Evolutionary conservation across 2,888 invertebrate genomes (phyloP).

Genomic region (Nebria salina): DNA sequence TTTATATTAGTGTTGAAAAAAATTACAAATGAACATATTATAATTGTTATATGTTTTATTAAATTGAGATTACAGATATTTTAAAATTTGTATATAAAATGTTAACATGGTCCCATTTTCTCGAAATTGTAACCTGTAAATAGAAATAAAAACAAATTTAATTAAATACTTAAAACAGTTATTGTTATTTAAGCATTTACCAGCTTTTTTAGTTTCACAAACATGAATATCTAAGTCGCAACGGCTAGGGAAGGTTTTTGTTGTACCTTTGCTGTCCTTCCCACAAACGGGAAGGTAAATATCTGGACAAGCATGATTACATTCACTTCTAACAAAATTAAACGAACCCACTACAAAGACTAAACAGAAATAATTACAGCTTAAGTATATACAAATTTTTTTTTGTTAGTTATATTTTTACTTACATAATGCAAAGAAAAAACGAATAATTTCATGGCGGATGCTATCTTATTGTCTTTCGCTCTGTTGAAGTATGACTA

Average conservation of each 20-base stretch:
- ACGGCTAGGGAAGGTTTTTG: background rate
- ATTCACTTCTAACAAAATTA: background rate
- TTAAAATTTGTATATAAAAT: background rate
- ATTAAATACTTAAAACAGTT: no score
- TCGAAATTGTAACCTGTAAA: background rate
- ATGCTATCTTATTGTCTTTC: background rate
- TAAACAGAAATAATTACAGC: background rate
- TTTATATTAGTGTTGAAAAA: no score
- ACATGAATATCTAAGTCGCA: background rate
- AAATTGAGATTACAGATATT: background rate
- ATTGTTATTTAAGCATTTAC: background rate
- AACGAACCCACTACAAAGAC: background rate
- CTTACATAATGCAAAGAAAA: background rate
- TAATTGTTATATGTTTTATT: background rate
- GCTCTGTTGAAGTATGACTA: background rate
- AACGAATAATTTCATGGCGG: background rate
- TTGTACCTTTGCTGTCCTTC: background rate
- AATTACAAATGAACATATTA: no score
- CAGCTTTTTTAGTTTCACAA: background rate
- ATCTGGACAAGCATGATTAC: background rate
- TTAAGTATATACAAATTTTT: no score
- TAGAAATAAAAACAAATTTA: background rate
- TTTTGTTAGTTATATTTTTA: background rate
- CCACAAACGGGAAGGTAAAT: background rate
- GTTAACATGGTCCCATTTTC: background rate